Evolutionary conservation across 2,888 invertebrate species (phyloP).

Genomic region (Andrena flavipes): DNA sequence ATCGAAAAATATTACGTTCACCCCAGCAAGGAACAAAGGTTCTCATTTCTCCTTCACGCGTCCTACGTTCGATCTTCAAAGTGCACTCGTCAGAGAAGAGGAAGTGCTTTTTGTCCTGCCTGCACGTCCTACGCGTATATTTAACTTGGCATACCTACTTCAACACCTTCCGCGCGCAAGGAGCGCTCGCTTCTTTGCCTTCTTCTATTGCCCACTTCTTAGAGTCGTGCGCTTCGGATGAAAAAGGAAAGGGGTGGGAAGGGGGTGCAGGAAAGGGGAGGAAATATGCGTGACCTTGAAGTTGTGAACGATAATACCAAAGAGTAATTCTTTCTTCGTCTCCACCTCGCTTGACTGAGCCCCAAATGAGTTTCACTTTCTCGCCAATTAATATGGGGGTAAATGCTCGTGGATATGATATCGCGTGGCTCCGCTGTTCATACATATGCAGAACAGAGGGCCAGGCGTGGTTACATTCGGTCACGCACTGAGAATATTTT

Average conservation of each 20-base stretch:
- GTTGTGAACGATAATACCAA: too few relatives aligned
- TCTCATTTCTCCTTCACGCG: constrained; percentile 53
- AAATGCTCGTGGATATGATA: neutral
- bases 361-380: too few relatives aligned
- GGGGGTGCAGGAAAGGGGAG: neutral
- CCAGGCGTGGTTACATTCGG: constrained; percentile 50
- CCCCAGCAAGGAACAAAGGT: constrained; percentile 47
- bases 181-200: constrained; percentile 40
- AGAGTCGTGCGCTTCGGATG: neutral
- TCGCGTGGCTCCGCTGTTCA: constrained; percentile 1
- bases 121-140: constrained; percentile 71
- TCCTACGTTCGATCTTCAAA: constrained; percentile 61
- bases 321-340: too few relatives aligned
- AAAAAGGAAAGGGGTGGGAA: neutral
- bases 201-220: constrained; percentile 44
- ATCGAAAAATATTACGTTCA: constrained; percentile 22
- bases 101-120: constrained; percentile 71
- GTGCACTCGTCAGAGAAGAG: constrained; percentile 68
- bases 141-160: constrained; percentile 70
- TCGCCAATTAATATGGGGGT: too few relatives aligned
- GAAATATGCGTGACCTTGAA: too few relatives aligned
- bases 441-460: constrained; percentile 8
- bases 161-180: constrained; percentile 68
- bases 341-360: too few relatives aligned
- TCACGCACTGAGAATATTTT: constrained; percentile 80